phyloP scores from a whole-genome alignment of 2,888 invertebrate genomes.

The Melinaea marsaeus region DNA sequence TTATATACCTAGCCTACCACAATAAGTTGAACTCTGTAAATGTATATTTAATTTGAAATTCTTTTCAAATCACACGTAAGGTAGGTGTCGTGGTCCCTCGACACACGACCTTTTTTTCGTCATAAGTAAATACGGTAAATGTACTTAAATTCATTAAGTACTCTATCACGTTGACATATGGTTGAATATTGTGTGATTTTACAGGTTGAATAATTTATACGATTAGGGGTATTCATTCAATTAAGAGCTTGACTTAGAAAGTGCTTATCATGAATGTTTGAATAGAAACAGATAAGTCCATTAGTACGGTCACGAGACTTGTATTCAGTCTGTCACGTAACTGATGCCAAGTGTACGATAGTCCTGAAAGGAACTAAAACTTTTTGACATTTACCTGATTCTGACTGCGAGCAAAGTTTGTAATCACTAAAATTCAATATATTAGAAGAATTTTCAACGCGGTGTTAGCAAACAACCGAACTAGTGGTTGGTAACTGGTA shows the following conservation, averaged over 20 bases:
- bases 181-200: conserved; percentile 35
- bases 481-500: too few relatives aligned
- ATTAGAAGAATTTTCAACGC: too few relatives aligned
- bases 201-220: conserved; percentile 45
- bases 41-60: background rate
- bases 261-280: conserved; percentile 42
- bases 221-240: conserved; percentile 54
- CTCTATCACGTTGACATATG: conserved; percentile 32
- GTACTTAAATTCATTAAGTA: conserved; percentile 36
- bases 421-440: too few relatives aligned
- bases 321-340: conserved; percentile 19
- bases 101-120: conserved; percentile 35
- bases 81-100: conserved; percentile 32
- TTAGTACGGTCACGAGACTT: conserved; percentile 35
- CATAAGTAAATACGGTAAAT: conserved; percentile 36
- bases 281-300: conserved; percentile 41
- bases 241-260: conserved; percentile 48
- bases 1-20: background rate
- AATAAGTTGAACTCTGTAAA: background rate
- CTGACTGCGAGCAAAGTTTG: background rate
- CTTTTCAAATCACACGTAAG: conserved; percentile 7
- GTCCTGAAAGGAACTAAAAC: background rate
- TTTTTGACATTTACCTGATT: conserved; percentile 1
- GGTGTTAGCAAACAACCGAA: too few relatives aligned
- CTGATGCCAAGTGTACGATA: background rate